Evolutionary conservation across 2,113 vertebrate genomes (phyloP), one percentile per base, ranked within the genome.

Genomic region (Passerina amoena): DNA sequence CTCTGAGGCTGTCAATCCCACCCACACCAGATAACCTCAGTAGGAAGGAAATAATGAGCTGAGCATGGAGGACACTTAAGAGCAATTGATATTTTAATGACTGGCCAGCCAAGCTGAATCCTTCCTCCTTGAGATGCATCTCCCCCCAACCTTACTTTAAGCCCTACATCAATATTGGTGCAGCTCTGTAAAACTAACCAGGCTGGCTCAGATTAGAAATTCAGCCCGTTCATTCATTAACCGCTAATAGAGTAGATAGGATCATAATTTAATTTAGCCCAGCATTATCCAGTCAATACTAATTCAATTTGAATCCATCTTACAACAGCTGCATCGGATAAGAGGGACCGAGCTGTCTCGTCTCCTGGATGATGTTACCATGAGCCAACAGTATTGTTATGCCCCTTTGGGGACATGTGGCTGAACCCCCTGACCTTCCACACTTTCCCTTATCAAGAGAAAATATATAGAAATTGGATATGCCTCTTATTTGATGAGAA

Each of bases 261-360:
- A 95, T 93, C 95, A 87, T 96, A 96, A 96, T 97, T 96, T 86
- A 96, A 97, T 97, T 95, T 92, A 95, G 83, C 78, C 78, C 92
- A 56, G 93, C 91, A 91, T 96, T 96, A 82, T 89, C 85, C 85
- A 95, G 96, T 96, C 92, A 86, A 86, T 95, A 92, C 61, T 95
- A 95, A 96, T 96, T 95, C 91, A 94, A 38, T 96, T 90, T 95
- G 94, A 94, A 94, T 94, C 95, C 91, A 65, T 95, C 91, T 91
- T 94, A 82, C 68, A 92, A 94, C 94, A 97, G 96, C 95, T 96
- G 96, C 92, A 82, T 88, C 14, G 82, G 94, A 91, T 96, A 92
- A 96, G 94, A 78, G 82, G 60, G 88, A 73, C 70, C 6, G 3
- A 91, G 91, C 95, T 94, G 96, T 94, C 92, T 93, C 28, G 28